These are phyloP conservation scores for Aethes cnicana DNA, from an alignment of 2,888 invertebrate genomes.

Conservation along the genomic window DNA sequence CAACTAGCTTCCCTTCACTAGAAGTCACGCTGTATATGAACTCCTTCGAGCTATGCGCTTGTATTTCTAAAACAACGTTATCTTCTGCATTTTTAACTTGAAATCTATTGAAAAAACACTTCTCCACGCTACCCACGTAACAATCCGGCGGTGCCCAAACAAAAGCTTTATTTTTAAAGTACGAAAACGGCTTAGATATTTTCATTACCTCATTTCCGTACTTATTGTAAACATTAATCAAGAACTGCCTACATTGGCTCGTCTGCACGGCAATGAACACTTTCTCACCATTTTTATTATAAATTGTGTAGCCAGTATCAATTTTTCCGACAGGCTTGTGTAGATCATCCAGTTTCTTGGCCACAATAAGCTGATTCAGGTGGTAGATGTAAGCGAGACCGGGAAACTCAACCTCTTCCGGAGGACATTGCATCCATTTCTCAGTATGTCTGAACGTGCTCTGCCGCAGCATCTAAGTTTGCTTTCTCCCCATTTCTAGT, in stretches of 20 bases:
- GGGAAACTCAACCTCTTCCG: constrained; percentile 43
- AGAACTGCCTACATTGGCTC: constrained; percentile 39
- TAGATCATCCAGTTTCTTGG: constrained; percentile 45
- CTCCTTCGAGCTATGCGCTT: constrained; percentile 33
- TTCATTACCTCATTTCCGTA: constrained; percentile 64
- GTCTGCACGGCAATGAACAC: constrained; percentile 55
- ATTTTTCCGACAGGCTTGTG: constrained; percentile 50
- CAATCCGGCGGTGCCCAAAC: constrained; percentile 60
- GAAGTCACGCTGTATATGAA: constrained; percentile 41
- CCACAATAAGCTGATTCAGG: constrained; percentile 51
- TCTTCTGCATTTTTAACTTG: constrained; percentile 44
- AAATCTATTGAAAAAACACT: constrained; percentile 41
- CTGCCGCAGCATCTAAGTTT: no score
- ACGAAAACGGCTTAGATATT: constrained; percentile 42
- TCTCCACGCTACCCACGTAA: constrained; percentile 51
- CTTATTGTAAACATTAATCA: constrained; percentile 54
- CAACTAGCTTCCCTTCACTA: constrained; percentile 45
- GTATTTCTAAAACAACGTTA: constrained; percentile 43
- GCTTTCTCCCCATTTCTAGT: no score
- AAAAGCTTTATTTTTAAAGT: constrained; percentile 42
- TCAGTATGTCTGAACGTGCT: no score
- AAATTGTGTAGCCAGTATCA: constrained; percentile 53
- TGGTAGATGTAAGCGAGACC: constrained; percentile 54
- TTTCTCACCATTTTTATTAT: constrained; percentile 55
- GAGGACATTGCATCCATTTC: constrained; percentile 64